A percentile compares a stretch with the other conserved stretches of the same genome.
Conservation (phyloP, 2,797 vertebrate species). For the Ibycter americanus region DNA sequence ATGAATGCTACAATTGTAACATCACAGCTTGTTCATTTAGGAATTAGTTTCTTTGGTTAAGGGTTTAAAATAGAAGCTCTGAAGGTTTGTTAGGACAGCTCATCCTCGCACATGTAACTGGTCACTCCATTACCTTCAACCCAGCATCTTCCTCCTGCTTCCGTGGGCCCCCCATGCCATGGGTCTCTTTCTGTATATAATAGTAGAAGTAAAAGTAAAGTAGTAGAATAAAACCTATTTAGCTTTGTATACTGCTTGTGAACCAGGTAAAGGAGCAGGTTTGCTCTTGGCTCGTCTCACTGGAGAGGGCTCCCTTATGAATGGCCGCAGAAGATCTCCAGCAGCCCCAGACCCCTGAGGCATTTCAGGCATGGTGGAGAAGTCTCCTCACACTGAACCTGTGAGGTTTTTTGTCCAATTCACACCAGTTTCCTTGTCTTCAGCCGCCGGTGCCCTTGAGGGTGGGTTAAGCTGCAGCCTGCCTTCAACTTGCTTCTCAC, state of each 20-base stretch:
- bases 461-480: not conserved
- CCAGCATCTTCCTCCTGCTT: not conserved
- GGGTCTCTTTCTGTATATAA: not conserved
- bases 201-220: not conserved
- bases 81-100: not conserved
- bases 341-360: no score
- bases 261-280: not conserved
- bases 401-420: rapidly evolving
- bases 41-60: not conserved
- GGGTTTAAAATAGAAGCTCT: not conserved
- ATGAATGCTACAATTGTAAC: not conserved
- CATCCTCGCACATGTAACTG: rapidly evolving
- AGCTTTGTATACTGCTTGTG: not conserved
- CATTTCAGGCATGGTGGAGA: rapidly evolving
- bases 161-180: not conserved
- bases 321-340: rapidly evolving
- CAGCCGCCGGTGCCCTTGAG: not conserved
- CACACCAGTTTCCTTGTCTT: not conserved
- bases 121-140: rapidly evolving
- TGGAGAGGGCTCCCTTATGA: not conserved
- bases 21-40: not conserved
- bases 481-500: not conserved
- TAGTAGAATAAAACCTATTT: not conserved
- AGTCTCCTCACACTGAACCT: not conserved
- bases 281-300: not conserved